Evolutionary conservation across 2,113 vertebrate genomes (phyloP).

Genomic region (Eretmochelys imbricata): DNA sequence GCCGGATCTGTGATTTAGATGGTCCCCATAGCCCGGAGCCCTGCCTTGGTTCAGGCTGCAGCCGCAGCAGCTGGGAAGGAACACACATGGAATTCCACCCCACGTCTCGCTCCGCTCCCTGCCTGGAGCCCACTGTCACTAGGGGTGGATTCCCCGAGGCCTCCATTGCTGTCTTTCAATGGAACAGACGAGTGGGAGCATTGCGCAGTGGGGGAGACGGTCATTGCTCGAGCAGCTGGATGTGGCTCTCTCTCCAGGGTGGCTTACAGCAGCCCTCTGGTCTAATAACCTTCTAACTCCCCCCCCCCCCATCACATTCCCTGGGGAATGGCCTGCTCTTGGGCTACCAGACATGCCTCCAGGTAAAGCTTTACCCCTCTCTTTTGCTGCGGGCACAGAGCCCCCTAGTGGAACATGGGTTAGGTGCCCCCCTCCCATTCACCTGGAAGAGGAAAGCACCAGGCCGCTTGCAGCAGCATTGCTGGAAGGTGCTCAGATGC

Average conservation of each 20-base stretch:
- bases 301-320: no score
- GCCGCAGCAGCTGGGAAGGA: neutral
- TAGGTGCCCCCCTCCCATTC: neutral
- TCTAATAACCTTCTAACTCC: no score
- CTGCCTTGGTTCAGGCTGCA: neutral
- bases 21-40: neutral
- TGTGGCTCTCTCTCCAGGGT: neutral
- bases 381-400: neutral
- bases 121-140: neutral
- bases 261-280: no score
- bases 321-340: neutral
- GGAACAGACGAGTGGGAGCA: neutral
- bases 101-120: neutral
- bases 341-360: neutral
- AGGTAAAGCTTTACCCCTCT: neutral
- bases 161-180: neutral
- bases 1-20: neutral
- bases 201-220: neutral
- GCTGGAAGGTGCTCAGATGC: no score
- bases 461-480: neutral
- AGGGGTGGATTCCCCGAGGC: neutral
- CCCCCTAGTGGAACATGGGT: neutral
- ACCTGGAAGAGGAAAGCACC: neutral
- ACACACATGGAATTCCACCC: no score
- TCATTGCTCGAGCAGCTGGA: neutral